A percentile compares a stretch with the other conserved stretches of the same genome.
These are phyloP conservation scores for Sandelia bainsii DNA, from an alignment of 2,797 vertebrate species.

Conservation along the genomic window DNA sequence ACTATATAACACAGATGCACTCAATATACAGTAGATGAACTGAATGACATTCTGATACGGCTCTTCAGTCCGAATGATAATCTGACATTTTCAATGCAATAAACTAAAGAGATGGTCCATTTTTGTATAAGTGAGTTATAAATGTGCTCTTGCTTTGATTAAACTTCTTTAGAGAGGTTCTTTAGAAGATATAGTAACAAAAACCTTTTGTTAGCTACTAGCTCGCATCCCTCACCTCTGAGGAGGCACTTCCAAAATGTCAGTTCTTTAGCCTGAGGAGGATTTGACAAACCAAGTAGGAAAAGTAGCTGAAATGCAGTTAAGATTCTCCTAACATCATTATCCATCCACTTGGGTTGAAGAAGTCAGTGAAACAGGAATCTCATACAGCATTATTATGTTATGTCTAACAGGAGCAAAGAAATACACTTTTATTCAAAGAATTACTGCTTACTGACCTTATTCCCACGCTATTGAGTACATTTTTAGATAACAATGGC, in stretches of 20 bases:
- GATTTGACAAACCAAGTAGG: constrained; percentile 23
- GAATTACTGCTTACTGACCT: constrained; percentile 26
- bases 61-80: neutral
- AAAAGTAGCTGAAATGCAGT: constrained; percentile 24
- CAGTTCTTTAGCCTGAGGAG: constrained; percentile 9
- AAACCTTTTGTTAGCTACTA: neutral
- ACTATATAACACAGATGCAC: neutral
- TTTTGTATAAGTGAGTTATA: neutral
- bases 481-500: constrained; percentile 1
- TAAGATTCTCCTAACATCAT: constrained; percentile 20
- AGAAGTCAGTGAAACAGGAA: constrained; percentile 1
- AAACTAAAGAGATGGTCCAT: neutral
- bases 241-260: constrained; percentile 16
- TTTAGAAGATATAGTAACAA: constrained; percentile 7
- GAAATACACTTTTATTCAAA: constrained; percentile 22
- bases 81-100: neutral
- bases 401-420: constrained; percentile 24
- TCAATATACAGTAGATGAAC: neutral
- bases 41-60: neutral
- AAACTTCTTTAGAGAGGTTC: constrained; percentile 1
- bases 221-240: constrained; percentile 3
- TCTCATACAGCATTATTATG: constrained; percentile 6
- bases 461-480: constrained; percentile 11
- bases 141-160: neutral
- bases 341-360: constrained; percentile 19